A percentile compares a stretch with the other conserved stretches of the same genome.
Evolutionary conservation across 2,797 vertebrate genomes (phyloP).

Genomic region (Monodelphis domestica): DNA sequence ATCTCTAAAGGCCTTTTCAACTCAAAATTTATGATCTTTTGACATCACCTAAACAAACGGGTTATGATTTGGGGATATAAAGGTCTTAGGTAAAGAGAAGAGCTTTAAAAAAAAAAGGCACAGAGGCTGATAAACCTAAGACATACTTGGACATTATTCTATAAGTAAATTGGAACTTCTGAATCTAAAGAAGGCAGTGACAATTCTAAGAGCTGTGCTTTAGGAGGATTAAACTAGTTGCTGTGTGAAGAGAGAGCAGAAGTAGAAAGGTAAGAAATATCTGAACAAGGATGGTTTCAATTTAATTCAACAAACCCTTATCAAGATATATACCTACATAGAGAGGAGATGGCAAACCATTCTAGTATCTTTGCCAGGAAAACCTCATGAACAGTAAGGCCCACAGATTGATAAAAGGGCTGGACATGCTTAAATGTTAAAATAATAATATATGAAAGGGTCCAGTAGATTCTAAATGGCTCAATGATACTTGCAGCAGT

Average conservation of each 20-base stretch:
- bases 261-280: not conserved
- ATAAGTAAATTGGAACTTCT: not conserved
- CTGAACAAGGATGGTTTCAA: not conserved
- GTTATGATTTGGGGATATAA: constrained; percentile 25
- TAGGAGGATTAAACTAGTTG: not conserved
- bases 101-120: not conserved
- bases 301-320: not conserved
- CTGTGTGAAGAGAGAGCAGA: not conserved
- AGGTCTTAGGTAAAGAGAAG: constrained; percentile 4
- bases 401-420: no score
- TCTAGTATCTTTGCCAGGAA: no score
- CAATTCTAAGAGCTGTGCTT: not conserved
- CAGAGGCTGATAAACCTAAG: not conserved
- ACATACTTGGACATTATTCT: not conserved
- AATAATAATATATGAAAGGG: no score
- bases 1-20: not conserved
- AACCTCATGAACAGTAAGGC: no score
- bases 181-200: not conserved
- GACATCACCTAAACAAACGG: not conserved
- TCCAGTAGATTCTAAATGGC: not conserved
- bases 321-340: no score
- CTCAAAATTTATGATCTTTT: not conserved
- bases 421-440: no score
- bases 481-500: not conserved
- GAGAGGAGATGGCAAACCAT: no score